These are phyloP conservation scores for Mormyrops boulengeri DNA, from an alignment of 2,797 vertebrate species.

Conservation along the genomic window DNA sequence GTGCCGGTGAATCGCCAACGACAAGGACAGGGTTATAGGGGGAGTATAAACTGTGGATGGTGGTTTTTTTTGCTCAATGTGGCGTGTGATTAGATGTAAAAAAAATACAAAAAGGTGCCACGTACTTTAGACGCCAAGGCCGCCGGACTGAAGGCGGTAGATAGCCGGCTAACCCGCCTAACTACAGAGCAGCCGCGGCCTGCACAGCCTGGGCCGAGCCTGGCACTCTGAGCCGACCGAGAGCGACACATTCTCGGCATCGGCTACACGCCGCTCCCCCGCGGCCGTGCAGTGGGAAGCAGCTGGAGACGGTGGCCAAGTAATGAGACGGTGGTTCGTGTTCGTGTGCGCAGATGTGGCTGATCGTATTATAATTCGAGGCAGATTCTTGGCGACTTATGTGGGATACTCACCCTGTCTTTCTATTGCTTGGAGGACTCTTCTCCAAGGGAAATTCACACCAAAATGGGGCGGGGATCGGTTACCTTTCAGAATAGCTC, in stretches of 20 bases:
- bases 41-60: not conserved
- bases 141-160: not conserved
- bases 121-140: not conserved
- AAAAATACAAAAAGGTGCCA: not conserved
- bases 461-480: slow-evolving; percentile 64
- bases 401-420: slow-evolving; percentile 68
- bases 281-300: slow-evolving; percentile 19
- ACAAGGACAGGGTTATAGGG: not conserved
- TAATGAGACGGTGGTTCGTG: not conserved
- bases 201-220: slow-evolving; percentile 44
- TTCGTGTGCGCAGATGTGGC: not conserved
- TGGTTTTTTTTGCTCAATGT: not conserved
- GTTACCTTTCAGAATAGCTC: slow-evolving; percentile 56
- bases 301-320: not conserved
- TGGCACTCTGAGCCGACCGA: slow-evolving; percentile 36
- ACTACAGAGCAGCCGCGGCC: slow-evolving; percentile 50
- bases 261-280: slow-evolving; percentile 22
- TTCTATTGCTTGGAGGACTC: slow-evolving; percentile 68
- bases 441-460: slow-evolving; percentile 63
- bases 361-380: not conserved
- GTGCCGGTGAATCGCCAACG: not conserved
- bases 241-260: slow-evolving; percentile 40
- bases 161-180: slow-evolving; percentile 17
- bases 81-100: not conserved
- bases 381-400: slow-evolving; percentile 28